Conservation (phyloP, 2,113 vertebrate species). For the Platysteira castanea region DNA sequence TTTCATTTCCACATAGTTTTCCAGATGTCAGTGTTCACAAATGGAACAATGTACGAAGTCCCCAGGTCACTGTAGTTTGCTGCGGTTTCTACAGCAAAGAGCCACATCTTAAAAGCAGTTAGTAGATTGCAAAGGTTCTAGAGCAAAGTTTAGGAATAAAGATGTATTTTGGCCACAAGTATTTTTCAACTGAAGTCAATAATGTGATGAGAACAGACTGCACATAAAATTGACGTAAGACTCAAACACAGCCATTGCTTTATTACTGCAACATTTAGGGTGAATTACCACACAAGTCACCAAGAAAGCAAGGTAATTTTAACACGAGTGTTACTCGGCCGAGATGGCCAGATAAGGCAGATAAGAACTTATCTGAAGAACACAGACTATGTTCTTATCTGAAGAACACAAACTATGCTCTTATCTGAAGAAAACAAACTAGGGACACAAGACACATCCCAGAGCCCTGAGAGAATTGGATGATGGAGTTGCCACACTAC, state of each 20-base stretch:
- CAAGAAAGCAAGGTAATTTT: background rate
- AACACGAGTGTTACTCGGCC: background rate
- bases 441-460: background rate
- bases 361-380: background rate
- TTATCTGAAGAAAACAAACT: background rate
- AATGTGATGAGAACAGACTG: background rate
- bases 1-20: background rate
- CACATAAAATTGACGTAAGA: background rate
- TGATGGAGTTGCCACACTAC: background rate
- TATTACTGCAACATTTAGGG: background rate
- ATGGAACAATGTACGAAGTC: background rate
- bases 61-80: background rate
- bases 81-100: background rate
- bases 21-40: background rate
- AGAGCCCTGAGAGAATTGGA: background rate
- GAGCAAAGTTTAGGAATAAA: background rate
- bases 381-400: background rate
- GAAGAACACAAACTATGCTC: background rate
- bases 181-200: background rate
- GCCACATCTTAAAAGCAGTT: background rate
- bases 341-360: background rate
- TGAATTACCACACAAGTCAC: background rate
- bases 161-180: background rate
- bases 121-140: background rate
- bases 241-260: background rate